Evolutionary conservation across 2,888 invertebrate species (phyloP), one percentile per base, ranked within the genome.

Genomic region (Mechanitis messenoides): DNA sequence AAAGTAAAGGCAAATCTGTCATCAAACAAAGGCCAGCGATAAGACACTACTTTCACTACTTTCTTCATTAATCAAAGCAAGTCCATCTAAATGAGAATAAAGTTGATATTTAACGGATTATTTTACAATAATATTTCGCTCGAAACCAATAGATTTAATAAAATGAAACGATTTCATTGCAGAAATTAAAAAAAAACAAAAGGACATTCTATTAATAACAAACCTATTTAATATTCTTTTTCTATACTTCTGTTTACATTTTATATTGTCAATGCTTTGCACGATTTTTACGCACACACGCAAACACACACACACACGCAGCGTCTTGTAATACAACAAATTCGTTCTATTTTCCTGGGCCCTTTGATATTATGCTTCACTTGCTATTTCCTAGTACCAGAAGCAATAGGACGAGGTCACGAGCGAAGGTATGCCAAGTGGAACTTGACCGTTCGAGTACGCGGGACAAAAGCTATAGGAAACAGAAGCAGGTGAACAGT

Each of bases 41-140:
- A 65, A 67, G 60, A 57, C 61, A 63, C 59, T 55, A 75, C 84
- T 84, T 83, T 84, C 82, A 74, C 84, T 72, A 65, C 68, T 70
- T 74, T 76, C 74, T 78, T 78, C 83, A 83, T 84, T 84, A 82
- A 85, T 85, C 84, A 84, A 75, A 77, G 71, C 70, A 76, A 79
- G 82, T 84, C 81, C 79, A 85, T 82, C 80, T 79, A 74, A 81
- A 81, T 80, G 80, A 77, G 78, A 66, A 69, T 67, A 63, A 63
- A 63, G 56, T 64, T 67, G 64, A 66, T 68, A 64, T 58, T 67
- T 59, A 62, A 72, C 69, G 67, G 72, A 72, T 76, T 74, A 74
- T 59, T 69, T 54, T 58, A 55, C 58, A 45, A 63, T 62, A 69
- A 67, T 55, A 53, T 59, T 65, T 69, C 42, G 7, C 9, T 1